Conservation (phyloP, 2,888 invertebrate species). For the Habroteleia sp. region DNA sequence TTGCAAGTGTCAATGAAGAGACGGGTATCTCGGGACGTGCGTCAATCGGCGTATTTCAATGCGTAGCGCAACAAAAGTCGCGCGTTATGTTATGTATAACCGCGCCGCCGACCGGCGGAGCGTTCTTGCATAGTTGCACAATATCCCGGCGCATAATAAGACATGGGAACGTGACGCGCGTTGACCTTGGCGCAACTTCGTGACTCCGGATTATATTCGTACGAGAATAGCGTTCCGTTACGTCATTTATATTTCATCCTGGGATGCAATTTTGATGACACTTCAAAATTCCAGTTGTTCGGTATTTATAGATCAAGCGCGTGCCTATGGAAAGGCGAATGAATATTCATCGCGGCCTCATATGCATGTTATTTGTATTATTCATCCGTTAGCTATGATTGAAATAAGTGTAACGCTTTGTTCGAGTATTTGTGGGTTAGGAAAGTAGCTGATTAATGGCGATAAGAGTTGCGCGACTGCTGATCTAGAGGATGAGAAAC, state of each 20-base stretch:
- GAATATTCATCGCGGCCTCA: slow-evolving; percentile 12
- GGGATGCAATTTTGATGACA: slow-evolving; percentile 43
- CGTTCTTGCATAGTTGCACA: slow-evolving; percentile 56
- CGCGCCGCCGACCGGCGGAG: slow-evolving; percentile 1
- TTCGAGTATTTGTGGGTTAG: slow-evolving; percentile 4
- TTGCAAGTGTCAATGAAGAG: slow-evolving; percentile 35
- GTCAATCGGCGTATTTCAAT: slow-evolving; percentile 39
- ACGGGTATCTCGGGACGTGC: slow-evolving; percentile 18
- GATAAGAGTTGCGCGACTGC: background rate
- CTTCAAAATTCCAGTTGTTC: slow-evolving; percentile 20
- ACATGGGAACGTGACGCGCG: slow-evolving; percentile 56
- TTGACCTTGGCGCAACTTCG: slow-evolving; percentile 59
- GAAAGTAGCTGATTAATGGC: slow-evolving; percentile 9
- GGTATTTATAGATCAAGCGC: slow-evolving; percentile 1
- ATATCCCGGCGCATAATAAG: slow-evolving; percentile 53
- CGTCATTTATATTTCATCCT: slow-evolving; percentile 48
- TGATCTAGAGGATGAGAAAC: no score
- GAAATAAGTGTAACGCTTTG: background rate
- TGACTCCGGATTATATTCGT: slow-evolving; percentile 49
- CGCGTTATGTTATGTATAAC: slow-evolving; percentile 30
- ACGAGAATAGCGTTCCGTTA: slow-evolving; percentile 52
- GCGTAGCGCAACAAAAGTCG: slow-evolving; percentile 26
- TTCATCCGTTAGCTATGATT: background rate
- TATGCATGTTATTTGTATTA: background rate
- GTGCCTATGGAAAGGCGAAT: slow-evolving; percentile 5